These are phyloP conservation scores for Phenganax marumi DNA, from an alignment of 92 coral and sea anemone species.

Conservation along the genomic window DNA sequence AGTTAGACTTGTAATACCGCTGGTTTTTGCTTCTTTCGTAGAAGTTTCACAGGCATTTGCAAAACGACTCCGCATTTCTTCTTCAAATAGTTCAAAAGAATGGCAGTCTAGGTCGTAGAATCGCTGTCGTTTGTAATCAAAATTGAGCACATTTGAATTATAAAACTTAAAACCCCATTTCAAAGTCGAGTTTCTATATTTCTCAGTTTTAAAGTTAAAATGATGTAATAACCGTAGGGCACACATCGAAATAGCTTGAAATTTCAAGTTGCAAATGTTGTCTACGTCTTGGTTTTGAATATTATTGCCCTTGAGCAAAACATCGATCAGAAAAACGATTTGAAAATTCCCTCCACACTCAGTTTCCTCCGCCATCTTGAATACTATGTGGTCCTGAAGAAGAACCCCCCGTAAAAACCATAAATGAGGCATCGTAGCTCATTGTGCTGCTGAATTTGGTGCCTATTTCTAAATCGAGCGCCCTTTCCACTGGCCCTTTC, in stretches of 20 bases:
- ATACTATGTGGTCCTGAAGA: no score
- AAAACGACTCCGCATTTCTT: conserved; percentile 53
- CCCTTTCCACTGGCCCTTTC: no score
- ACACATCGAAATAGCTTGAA: conserved; percentile 67
- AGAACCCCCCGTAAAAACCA: no score
- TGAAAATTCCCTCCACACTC: conserved; percentile 35
- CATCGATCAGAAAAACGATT: conserved; percentile 40
- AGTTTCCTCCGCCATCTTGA: conserved; percentile 24
- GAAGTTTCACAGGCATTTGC: conserved; percentile 54
- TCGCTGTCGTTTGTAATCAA: conserved; percentile 73
- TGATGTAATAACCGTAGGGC: conserved; percentile 69
- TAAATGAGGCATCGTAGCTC: no score
- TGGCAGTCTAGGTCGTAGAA: conserved; percentile 69
- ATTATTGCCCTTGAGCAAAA: not conserved
- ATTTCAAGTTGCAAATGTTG: not conserved
- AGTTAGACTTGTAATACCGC: conserved; percentile 68
- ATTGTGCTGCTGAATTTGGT: no score
- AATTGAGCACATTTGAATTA: conserved; percentile 69
- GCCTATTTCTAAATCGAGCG: no score
- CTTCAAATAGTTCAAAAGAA: conserved; percentile 80
- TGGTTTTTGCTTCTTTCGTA: conserved; percentile 30
- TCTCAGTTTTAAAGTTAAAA: conserved; percentile 38
- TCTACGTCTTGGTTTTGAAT: not conserved
- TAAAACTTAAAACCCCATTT: conserved; percentile 90
- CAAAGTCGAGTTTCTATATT: not conserved